Evolutionary conservation across 2,888 invertebrate genomes (phyloP), one percentile per base, ranked within the genome.

Genomic region (Torymus texanus): DNA sequence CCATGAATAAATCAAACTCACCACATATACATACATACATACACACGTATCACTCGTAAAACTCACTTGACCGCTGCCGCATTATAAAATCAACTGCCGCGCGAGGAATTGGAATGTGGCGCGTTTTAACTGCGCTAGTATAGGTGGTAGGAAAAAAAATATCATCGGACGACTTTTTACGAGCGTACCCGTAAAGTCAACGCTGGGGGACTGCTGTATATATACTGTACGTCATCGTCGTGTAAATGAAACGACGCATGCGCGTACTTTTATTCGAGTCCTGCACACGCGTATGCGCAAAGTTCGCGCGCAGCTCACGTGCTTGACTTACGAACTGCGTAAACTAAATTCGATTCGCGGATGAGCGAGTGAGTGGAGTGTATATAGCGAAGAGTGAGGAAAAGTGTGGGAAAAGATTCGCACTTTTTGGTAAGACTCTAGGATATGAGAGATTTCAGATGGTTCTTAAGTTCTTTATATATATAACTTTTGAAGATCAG

Each of bases 311-410:
- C 14, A 55, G 16, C 55, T 68, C 18, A 55, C 66, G 66, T 55
- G 18, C 66, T 77, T 56, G 78, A 78, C 72, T 78, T 61, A 61
- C 67, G 76, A 63, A 63, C 58, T 75, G 61, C 67, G 75, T 67
- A 67, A 67, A 75, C 59, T 75, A 61, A 75, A 75, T 75, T 75
- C 67, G 29, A 67, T 75, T 75, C 66, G 4, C 11, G 41, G 24
- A 21, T 5, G 8, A 41, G 41, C 41, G 41, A 8, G 29, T 5
- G 29, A 29, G 29, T 29, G 29, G 0, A 41, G 41, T 8, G 41
- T 5, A 41, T 21, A 21, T 21, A 21, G 21, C 21, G 21, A 8
- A 41, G 41, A 8, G 41, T 41, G 41, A 41, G 41, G 8, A 41
- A 41, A 5, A 8, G 41, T 41, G 8, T 8, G 41, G 41, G 41